phyloP scores from a whole-genome alignment of 1,140 invertebrate genomes.

The Chironomus tepperi region DNA sequence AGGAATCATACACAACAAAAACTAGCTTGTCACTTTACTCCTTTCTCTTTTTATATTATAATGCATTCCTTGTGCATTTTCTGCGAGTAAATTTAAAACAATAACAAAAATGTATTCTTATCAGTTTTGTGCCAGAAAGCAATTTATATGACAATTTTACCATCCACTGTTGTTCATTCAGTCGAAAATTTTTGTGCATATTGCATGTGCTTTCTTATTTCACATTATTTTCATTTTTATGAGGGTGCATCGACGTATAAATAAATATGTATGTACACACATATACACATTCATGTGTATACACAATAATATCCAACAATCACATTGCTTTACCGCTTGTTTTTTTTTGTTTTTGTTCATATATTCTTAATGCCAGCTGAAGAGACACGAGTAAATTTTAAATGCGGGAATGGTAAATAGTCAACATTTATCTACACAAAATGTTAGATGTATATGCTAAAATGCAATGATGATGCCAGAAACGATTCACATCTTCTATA shows the following conservation, averaged over 20 bases:
- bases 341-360: neutral
- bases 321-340: neutral
- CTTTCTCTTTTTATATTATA: no score
- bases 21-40: no score
- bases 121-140: neutral
- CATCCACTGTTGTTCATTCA: conserved; percentile 5
- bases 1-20: no score
- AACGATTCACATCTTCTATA: no score
- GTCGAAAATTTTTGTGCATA: neutral
- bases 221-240: neutral
- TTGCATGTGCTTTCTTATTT: neutral
- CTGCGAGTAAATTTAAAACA: neutral
- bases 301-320: neutral
- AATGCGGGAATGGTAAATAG: neutral
- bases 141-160: neutral
- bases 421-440: conserved; percentile 4
- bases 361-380: neutral
- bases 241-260: neutral
- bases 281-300: no score
- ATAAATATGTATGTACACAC: no score
- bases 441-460: neutral
- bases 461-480: no score
- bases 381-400: neutral
- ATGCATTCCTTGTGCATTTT: no score
- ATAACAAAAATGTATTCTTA: neutral